phyloP scores from a whole-genome alignment of 2,888 invertebrate species.

The Steinernema carpocapsae region DNA sequence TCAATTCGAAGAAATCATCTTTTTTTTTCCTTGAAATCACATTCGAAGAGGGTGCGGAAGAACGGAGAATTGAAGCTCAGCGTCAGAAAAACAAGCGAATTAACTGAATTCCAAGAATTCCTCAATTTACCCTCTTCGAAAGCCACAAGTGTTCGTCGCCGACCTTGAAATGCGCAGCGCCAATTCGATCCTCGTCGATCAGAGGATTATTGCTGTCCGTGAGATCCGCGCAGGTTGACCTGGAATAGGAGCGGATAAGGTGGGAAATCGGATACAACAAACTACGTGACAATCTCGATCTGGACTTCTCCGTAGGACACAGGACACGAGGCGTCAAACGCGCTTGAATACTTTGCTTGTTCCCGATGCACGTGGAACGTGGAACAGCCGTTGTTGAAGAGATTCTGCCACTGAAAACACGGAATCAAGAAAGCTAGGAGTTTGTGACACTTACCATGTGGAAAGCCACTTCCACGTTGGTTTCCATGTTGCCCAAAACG shows the following conservation, averaged over 20 bases:
- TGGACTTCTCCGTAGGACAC: background rate
- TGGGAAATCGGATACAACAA: background rate
- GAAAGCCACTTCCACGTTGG: background rate
- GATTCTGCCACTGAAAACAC: background rate
- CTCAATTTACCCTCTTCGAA: background rate
- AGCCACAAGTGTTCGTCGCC: background rate
- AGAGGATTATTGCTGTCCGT: background rate
- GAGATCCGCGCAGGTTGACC: background rate
- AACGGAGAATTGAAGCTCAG: background rate
- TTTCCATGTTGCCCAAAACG: background rate
- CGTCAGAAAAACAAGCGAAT: background rate
- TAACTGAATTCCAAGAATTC: background rate
- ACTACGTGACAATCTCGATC: background rate
- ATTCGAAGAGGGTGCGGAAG: background rate
- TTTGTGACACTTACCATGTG: no score
- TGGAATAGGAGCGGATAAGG: background rate
- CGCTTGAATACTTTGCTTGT: background rate
- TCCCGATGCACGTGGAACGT: background rate
- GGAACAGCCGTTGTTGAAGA: background rate
- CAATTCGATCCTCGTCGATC: background rate
- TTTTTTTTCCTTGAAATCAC: conserved; percentile 1
- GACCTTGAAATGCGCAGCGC: background rate
- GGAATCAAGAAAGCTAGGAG: background rate
- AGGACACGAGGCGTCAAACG: background rate
- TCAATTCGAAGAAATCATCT: background rate